Conservation (phyloP, 2,888 invertebrate species). For the Drosophila dives region DNA sequence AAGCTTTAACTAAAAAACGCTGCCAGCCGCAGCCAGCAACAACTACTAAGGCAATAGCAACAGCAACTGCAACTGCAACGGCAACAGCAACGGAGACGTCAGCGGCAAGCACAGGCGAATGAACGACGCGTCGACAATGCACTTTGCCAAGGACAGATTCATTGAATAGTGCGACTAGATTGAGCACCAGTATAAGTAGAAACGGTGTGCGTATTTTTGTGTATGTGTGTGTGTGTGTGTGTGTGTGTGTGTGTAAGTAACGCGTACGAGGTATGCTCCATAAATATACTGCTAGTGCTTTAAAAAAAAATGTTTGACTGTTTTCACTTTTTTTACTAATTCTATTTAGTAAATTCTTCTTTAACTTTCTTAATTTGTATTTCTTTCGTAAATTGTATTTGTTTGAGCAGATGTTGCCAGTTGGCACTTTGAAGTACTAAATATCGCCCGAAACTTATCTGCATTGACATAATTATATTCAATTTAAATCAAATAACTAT, state of each 20-base stretch:
- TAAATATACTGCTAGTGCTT: background rate
- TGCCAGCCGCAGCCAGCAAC: slow-evolving; percentile 32
- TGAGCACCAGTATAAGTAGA: slow-evolving; percentile 30
- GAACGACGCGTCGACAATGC: slow-evolving; percentile 82
- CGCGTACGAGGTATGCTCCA: slow-evolving; percentile 39
- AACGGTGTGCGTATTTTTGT: slow-evolving; percentile 14
- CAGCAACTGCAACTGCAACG: slow-evolving; percentile 18
- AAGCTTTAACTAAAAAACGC: slow-evolving; percentile 51
- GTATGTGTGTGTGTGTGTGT: background rate
- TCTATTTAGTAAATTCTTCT: background rate
- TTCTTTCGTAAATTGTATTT: background rate
- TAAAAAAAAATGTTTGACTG: background rate
- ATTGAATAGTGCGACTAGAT: slow-evolving; percentile 79
- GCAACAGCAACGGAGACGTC: slow-evolving; percentile 8
- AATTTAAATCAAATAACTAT: no score
- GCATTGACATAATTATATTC: background rate
- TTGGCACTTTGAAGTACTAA: background rate
- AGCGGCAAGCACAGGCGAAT: slow-evolving; percentile 57
- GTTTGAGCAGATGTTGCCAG: background rate
- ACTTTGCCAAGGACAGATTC: slow-evolving; percentile 84
- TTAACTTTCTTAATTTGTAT: background rate
- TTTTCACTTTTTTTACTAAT: background rate
- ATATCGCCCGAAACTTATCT: background rate
- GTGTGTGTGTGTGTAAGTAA: slow-evolving; percentile 12
- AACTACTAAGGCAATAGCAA: slow-evolving; percentile 38